Base-by-base conservation (phyloP, 2,113 vertebrate species). In the Phyllostomus discolor region DNA sequence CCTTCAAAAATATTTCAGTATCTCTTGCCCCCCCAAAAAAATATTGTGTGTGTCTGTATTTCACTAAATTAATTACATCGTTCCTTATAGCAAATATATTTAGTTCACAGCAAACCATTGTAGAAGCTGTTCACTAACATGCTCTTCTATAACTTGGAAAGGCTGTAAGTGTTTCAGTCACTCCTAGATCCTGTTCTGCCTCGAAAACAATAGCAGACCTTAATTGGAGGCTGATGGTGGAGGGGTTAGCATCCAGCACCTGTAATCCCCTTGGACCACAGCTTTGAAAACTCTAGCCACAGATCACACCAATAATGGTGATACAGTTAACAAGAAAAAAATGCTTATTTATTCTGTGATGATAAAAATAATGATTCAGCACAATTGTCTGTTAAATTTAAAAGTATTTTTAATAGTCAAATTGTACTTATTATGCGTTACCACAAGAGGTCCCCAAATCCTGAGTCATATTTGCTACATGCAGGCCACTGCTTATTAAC, bases 391-490 rank as follows among this genome's bases (percentile, higher is more conserved):
- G 6, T 93, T 67, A 62, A 95, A 83, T 70, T 66, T 59, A 33
- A 4, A 38, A 2, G 1, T 24, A 26, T 59, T 88, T 93, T 73
- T 62, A 50, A 83, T 92, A 46, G 46, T 86, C 73, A 59, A 57
- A 46, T 31, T 87, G 67, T 43, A 50, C 33, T 67, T 72, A 15
- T 52, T 52, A 57, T 64, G 1, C 1, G 54, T 95, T 46, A 50
- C 67, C 95, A 73, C 50, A 0, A 98, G 92, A 96, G 91, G 62
- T 92, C 94, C 75, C 76, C 95, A 83, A 38, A 46, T 76, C 90
- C 86, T 82, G n/a, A 82, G 33, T 72, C 20, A 2, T 22, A 0
- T 81, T 52, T 72, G 35, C 43, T 35, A 19, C 2, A 22, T 35
- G 10, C 19, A 24, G 54, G 17, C 64, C 10, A 26, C 24, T 52